phyloP scores from a whole-genome alignment of 2,797 vertebrate genomes.

The Etheostoma perlongum region DNA sequence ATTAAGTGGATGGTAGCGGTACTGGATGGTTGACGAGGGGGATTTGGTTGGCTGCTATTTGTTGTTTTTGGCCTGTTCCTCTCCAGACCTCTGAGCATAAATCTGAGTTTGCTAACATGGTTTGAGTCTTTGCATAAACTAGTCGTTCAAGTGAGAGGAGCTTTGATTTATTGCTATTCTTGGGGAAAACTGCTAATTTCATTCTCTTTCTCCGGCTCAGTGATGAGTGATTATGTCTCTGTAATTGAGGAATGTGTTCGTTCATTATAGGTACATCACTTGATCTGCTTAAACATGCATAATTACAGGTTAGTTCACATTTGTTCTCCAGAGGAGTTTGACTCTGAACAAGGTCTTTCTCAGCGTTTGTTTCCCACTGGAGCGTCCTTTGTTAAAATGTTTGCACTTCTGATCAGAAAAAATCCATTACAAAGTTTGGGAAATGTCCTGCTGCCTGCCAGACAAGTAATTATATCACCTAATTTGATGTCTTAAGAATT shows the following conservation, averaged over 20 bases:
- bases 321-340: conserved; percentile 41
- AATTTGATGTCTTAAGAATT: neutral
- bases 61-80: conserved; percentile 30
- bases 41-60: conserved; percentile 7
- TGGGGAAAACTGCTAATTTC: conserved; percentile 37
- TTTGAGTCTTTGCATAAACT: conserved; percentile 33
- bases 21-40: neutral
- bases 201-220: conserved; percentile 24
- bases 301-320: conserved; percentile 41
- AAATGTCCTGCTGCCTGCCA: neutral
- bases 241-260: conserved; percentile 45
- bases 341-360: conserved; percentile 19
- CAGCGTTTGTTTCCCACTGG: neutral
- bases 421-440: conserved; percentile 4
- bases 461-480: neutral
- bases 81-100: conserved; percentile 24
- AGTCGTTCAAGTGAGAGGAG: conserved; percentile 9
- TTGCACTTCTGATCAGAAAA: conserved; percentile 1
- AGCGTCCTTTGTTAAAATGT: neutral
- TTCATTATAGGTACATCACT: conserved; percentile 47
- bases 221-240: conserved; percentile 48
- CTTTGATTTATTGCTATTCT: conserved; percentile 59
- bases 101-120: conserved; percentile 40
- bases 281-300: conserved; percentile 38
- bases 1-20: conserved; percentile 39